These are phyloP conservation scores for Macaca nemestrina DNA, from an alignment of 2,113 vertebrate species.

Conservation along the genomic window DNA sequence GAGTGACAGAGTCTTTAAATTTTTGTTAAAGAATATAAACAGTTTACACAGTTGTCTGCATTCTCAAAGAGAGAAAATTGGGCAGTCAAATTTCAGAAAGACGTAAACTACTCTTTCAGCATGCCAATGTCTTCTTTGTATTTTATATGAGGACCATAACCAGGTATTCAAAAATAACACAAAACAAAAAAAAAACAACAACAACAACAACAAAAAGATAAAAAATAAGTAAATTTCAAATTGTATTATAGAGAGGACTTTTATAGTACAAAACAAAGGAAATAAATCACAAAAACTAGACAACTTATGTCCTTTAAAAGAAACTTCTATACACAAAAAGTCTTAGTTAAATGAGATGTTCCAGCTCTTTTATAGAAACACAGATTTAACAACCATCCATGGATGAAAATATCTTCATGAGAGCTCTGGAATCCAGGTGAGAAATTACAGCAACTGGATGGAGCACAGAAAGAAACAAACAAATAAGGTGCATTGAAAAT, in stretches of 20 bases:
- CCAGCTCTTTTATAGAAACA: neutral
- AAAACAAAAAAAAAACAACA: neutral
- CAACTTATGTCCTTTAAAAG: neutral
- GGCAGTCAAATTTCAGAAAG: neutral
- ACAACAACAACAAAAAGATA: neutral
- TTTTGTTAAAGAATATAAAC: slow-evolving; percentile 14
- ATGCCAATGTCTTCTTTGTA: neutral
- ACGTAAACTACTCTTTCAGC: neutral
- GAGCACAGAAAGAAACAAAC: neutral
- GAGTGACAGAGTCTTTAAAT: neutral
- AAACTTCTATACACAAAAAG: neutral
- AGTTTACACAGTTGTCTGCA: neutral
- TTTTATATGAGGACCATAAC: neutral
- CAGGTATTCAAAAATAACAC: neutral
- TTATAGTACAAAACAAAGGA: neutral
- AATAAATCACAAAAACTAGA: neutral
- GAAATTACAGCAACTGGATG: neutral
- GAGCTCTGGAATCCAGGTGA: neutral
- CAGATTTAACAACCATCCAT: neutral
- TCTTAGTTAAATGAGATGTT: neutral
- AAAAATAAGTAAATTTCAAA: neutral
- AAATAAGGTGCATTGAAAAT: neutral
- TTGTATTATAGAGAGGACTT: neutral
- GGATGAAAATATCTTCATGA: neutral
- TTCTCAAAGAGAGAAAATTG: slow-evolving; percentile 44